phyloP scores from a whole-genome alignment of 2,113 vertebrate genomes.

The Pituophis catenifer region DNA sequence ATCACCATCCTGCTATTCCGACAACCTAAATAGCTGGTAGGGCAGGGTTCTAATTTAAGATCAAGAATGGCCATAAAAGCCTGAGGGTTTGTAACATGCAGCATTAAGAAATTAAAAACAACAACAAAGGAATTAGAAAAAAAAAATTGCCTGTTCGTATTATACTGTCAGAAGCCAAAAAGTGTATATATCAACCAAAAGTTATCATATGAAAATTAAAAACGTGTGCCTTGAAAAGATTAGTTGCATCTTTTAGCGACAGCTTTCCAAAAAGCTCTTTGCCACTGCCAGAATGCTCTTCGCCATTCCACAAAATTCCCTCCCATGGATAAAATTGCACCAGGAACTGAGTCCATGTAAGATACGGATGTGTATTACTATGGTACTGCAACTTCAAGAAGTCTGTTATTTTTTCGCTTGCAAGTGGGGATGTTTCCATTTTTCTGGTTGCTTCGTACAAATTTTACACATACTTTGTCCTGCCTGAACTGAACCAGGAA shows the following conservation, averaged over 20 bases:
- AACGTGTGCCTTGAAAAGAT: constrained; percentile 48
- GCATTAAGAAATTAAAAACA: constrained; percentile 47
- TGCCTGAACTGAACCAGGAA: constrained; percentile 97
- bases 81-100: constrained; percentile 49
- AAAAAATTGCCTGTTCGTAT: constrained; percentile 52
- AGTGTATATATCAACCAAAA: constrained; percentile 46
- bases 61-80: constrained; percentile 50
- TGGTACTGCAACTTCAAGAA: constrained; percentile 94
- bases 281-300: constrained; percentile 52
- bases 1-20: background rate
- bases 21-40: constrained; percentile 13
- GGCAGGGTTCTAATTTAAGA: constrained; percentile 41
- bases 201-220: constrained; percentile 27
- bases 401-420: constrained; percentile 97
- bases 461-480: constrained; percentile 97
- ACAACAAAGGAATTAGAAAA: constrained; percentile 51
- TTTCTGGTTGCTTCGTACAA: constrained; percentile 86
- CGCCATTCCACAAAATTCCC: constrained; percentile 56
- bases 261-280: constrained; percentile 59
- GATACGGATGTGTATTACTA: constrained; percentile 55
- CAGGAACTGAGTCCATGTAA: constrained; percentile 68
- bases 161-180: constrained; percentile 51
- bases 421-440: constrained; percentile 87
- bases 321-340: constrained; percentile 74
- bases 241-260: constrained; percentile 63